phyloP scores from a whole-genome alignment of 2,113 vertebrate genomes.

The Dipodomys spectabilis region DNA sequence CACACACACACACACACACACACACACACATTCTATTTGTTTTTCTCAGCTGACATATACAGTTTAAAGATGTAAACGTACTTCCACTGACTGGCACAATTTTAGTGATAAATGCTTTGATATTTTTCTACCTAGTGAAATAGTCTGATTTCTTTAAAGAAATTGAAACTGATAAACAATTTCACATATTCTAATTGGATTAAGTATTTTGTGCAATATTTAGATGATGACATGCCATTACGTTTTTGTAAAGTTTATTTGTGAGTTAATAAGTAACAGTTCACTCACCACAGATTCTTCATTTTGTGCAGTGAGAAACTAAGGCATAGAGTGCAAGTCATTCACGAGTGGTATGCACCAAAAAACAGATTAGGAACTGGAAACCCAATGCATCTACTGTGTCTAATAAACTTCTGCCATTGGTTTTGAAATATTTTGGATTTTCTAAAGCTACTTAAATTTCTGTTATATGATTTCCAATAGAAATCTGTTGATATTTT shows the following conservation, averaged over 20 bases:
- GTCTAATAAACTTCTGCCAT: neutral
- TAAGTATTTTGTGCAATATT: neutral
- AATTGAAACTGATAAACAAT: neutral
- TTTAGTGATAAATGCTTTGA: neutral
- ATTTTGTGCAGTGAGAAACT: constrained; percentile 32
- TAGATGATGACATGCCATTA: neutral
- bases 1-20: too few relatives aligned
- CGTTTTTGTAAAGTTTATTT: constrained; percentile 29
- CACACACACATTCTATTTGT: neutral
- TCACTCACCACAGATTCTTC: constrained; percentile 3
- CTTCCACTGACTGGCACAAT: neutral
- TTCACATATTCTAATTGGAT: neutral
- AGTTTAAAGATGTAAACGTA: constrained; percentile 9
- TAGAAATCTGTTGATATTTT: neutral
- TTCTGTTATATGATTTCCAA: constrained; percentile 10
- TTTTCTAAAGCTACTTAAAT: constrained; percentile 23
- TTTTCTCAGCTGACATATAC: constrained; percentile 4
- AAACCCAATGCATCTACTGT: neutral
- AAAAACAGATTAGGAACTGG: neutral
- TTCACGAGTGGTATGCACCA: neutral
- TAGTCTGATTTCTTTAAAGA: constrained; percentile 8
- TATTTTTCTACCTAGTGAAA: neutral
- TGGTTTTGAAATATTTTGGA: neutral
- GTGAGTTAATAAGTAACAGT: neutral
- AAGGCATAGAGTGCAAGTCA: neutral